phyloP scores from a whole-genome alignment of 2,797 vertebrate genomes.

The Pogonophryne albipinna region DNA sequence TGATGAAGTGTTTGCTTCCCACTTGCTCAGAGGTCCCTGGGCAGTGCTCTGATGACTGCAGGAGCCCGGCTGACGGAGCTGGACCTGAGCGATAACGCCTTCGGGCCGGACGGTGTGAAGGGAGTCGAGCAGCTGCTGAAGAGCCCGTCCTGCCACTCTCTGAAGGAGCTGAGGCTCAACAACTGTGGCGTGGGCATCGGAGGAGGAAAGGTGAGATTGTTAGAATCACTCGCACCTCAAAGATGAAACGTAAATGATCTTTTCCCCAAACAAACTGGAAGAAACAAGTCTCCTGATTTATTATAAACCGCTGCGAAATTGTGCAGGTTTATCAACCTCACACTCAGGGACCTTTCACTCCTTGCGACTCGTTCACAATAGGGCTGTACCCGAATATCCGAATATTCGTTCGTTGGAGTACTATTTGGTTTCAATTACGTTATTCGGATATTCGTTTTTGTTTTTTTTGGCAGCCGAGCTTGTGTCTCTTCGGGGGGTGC shows the following conservation, averaged over 20 bases:
- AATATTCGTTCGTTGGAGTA: too few species aligned
- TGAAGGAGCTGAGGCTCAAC: constrained; percentile 93
- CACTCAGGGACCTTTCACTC: too few species aligned
- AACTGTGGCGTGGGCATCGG: constrained; percentile 98
- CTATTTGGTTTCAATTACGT: too few species aligned
- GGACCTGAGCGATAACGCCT: constrained; percentile 97
- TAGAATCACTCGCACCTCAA: background rate
- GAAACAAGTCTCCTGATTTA: background rate
- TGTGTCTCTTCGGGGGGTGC: too few species aligned
- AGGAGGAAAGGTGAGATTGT: constrained; percentile 90
- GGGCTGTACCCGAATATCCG: too few species aligned
- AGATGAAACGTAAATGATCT: background rate
- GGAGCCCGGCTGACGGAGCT: constrained; percentile 92
- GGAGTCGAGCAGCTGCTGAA: constrained; percentile 93
- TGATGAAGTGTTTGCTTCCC: background rate
- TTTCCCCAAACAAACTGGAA: background rate
- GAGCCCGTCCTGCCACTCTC: constrained; percentile 90
- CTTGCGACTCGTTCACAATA: too few species aligned
- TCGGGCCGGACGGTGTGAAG: constrained; percentile 95
- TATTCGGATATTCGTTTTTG: too few species aligned
- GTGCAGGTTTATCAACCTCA: background rate
- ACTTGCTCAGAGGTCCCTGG: constrained; percentile 86
- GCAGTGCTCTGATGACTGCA: constrained; percentile 90
- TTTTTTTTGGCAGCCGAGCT: too few species aligned
- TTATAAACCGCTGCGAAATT: background rate